Base-by-base conservation (phyloP, 2,113 vertebrate genomes). In the Alosa alosa region DNA sequence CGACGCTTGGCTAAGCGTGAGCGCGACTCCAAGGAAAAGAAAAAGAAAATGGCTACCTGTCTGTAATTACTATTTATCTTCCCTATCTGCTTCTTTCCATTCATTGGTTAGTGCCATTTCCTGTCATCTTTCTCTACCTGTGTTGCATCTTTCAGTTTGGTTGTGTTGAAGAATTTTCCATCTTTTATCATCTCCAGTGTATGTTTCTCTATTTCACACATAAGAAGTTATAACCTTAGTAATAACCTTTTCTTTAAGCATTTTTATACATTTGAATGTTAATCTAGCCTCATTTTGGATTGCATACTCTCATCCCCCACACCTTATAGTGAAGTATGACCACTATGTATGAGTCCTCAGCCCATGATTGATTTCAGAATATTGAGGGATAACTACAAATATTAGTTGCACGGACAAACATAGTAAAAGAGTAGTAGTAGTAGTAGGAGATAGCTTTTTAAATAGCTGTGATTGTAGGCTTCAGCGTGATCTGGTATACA, bases 21-120 rank as follows among this genome's bases (percentile, higher is more conserved):
- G 83, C 96, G 96, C 10, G 97, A 98, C 92, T 95, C 95, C 41
- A 99, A 98, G 94, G 97, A 96, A 6, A 97, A 96, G 95, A 98
- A 96, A 96, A 98, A 97, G 96, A 98, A 97, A 96, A 95, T 97
- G 88, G 95, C 97, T 88, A 96, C 98, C 94, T 99, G 98, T 94
- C 90, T 99, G 93, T 99, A 95, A 98, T 90, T 94, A 60, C 94
- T 91, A 92, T 94, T 92, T 90, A 90, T 94, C 46, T 89, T 44
- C 88, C 55, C 86, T 90, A 93, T 89, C 85, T 91, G 94, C 93
- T 90, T 84, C 92, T 93, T 86, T 94, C 94, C 93, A 89, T 93
- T 91, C 91, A 92, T 96, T 95, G 97, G 97, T 98, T 94, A 97
- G 97, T 98, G 93, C 92, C 88, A 36, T 88, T 88, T 90, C 86